Evolutionary conservation across 92 coral and sea anemone species (phyloP).

Genomic region (Muricea muricata): DNA sequence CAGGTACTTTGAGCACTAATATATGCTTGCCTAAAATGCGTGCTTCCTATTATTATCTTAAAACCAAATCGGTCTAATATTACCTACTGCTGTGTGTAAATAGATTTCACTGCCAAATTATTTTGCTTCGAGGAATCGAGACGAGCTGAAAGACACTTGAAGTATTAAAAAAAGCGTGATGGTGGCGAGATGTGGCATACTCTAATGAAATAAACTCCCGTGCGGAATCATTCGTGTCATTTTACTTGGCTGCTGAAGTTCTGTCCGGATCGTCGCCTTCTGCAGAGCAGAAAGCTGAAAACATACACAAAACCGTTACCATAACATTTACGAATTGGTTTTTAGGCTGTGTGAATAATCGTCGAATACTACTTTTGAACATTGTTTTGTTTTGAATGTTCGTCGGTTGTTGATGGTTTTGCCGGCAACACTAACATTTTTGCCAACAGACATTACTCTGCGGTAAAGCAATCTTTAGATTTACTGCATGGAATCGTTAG

Average conservation of each 20-base stretch:
- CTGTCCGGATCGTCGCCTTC: not conserved
- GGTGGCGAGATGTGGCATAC: not conserved
- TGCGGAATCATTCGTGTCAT: not conserved
- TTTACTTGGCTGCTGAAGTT: not conserved
- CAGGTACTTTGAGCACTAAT: slow-evolving; percentile 3
- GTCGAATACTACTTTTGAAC: not conserved
- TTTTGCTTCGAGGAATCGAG: not conserved
- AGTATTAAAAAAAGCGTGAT: not conserved
- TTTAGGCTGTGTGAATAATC: not conserved
- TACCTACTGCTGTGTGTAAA: not conserved
- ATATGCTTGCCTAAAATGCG: not conserved
- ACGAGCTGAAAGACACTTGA: not conserved
- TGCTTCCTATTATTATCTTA: not conserved
- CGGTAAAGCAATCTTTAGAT: not conserved
- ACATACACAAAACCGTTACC: not conserved
- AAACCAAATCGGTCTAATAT: not conserved
- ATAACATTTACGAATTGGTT: not conserved
- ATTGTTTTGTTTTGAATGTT: not conserved
- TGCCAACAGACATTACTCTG: not conserved
- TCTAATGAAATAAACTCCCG: not conserved
- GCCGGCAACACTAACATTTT: not conserved
- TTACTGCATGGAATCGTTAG: not conserved
- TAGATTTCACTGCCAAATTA: not conserved
- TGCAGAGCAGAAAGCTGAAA: not conserved
- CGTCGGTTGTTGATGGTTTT: not conserved